Percentiles rank a stretch among this genome's conserved stretches.
These are phyloP conservation scores for Sebastes trivittatus DNA, from an alignment of 2,797 vertebrate genomes.

Conservation along the genomic window DNA sequence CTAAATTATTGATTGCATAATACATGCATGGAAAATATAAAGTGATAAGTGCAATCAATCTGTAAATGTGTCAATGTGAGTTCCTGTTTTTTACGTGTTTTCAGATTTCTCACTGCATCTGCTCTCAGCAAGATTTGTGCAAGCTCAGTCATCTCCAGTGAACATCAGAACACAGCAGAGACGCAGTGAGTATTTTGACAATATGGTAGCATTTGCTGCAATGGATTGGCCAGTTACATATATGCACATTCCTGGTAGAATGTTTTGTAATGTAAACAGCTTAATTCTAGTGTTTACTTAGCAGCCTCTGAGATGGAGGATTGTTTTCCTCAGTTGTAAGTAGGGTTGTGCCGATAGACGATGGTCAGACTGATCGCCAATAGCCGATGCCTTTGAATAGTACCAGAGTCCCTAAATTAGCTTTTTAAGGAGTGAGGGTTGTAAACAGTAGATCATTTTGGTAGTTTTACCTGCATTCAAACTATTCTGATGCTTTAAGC, in stretches of 20 bases:
- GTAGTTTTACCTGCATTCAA: not conserved
- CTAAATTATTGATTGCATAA: not conserved
- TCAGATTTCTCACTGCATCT: not conserved
- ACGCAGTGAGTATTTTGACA: not conserved
- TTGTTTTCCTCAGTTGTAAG: not conserved
- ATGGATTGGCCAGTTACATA: not conserved
- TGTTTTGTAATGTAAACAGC: not conserved
- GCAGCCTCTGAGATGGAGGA: not conserved
- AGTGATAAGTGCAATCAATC: not conserved
- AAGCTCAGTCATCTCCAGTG: not conserved
- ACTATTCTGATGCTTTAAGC: not conserved
- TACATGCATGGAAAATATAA: not conserved
- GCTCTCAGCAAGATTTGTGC: not conserved
- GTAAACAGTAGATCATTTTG: no score
- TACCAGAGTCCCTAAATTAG: not conserved
- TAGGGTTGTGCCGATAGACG: no score
- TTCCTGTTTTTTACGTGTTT: not conserved
- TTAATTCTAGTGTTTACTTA: not conserved
- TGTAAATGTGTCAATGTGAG: no score
- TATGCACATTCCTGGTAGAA: not conserved
- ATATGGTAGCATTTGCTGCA: not conserved
- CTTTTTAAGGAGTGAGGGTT: not conserved
- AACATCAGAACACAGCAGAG: not conserved
- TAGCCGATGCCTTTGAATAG: not conserved
- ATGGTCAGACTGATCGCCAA: no score